Base-by-base conservation (phyloP, 1,140 invertebrate genomes). In the Chrysoperla carnea region DNA sequence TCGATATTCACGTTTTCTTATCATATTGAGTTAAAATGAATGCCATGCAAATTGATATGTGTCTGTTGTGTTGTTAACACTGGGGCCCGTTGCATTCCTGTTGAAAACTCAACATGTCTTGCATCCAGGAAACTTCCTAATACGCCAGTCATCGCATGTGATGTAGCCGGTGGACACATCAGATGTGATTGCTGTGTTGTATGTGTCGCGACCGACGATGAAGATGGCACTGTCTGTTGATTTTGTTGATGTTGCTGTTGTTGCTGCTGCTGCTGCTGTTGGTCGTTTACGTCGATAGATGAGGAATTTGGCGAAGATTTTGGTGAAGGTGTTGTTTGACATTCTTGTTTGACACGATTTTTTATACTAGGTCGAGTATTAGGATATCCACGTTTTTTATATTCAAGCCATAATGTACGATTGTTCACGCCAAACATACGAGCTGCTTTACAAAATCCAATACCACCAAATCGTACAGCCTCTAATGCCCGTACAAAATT, bases 381-480 rank as follows among this genome's bases (percentile, higher is more conserved):
- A 1, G 80, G 79, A 54, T 85, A 85, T 0, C 83, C 83, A 12
- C 78, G 68, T 56, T 82, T 83, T 50, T 83, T 84, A 53, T 84
- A 85, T 51, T 87, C 82, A 11, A 85, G 63, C 83, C 83, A 87
- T 1, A 87, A 58, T 0, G 83, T 85, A 29, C 82, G 67, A 59
- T 84, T 85, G 60, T 85, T 87, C 1, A 85, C 81, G 11, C 81
- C 81, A 56, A 78, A 85, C 59, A 84, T 72, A 33, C 79, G 66
- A 0, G 81, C 83, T 6, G 82, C 82, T 50, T 84, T 84, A 58
- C 82, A 85, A 59, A 86, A 85, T 1, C 83, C 83, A 45, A 86
- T 83, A 13, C 80, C 78, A n/a, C 82, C 82, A 45, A 75, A 75
- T 12, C 81, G 68, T 0, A 85, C 82, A 1, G 82, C 82, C 52